These are phyloP conservation scores for Brachynemurus nebulosus DNA, from an alignment of 2,888 invertebrate species.

Conservation along the genomic window DNA sequence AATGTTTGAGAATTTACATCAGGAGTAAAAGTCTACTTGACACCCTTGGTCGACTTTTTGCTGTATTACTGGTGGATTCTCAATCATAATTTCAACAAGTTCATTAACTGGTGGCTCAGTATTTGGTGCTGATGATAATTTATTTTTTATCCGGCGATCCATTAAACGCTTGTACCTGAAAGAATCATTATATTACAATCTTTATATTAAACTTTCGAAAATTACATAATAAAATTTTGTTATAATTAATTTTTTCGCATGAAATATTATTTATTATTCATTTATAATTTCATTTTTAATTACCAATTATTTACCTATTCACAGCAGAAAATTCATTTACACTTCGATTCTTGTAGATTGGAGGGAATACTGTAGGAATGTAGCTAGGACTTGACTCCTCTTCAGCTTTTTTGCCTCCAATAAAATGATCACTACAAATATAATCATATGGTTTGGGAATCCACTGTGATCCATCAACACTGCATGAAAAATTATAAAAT, in stretches of 20 bases:
- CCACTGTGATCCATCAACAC: conserved; percentile 11
- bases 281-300: too few species aligned
- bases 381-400: conserved; percentile 13
- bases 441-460: conserved; percentile 10
- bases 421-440: conserved; percentile 13
- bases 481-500: conserved; percentile 3
- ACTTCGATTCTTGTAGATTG: conserved; percentile 8
- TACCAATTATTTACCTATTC: conserved; percentile 9
- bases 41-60: conserved; percentile 10
- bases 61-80: conserved; percentile 4
- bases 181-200: conserved; percentile 12
- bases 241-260: too few species aligned
- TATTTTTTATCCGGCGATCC: conserved; percentile 7
- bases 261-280: too few species aligned
- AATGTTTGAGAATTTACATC: conserved; percentile 9
- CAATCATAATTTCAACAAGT: conserved; percentile 6
- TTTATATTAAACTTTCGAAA: too few species aligned
- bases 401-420: conserved; percentile 14
- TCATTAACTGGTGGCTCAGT: conserved; percentile 1
- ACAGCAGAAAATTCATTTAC: conserved; percentile 7
- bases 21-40: conserved; percentile 11
- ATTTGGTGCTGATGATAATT: conserved; percentile 2
- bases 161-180: conserved; percentile 11
- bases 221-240: too few species aligned
- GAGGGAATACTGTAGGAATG: conserved; percentile 14